Evolutionary conservation across 2,113 vertebrate genomes (phyloP), one percentile per base, ranked within the genome.

Genomic region (Acanthisitta chloris): DNA sequence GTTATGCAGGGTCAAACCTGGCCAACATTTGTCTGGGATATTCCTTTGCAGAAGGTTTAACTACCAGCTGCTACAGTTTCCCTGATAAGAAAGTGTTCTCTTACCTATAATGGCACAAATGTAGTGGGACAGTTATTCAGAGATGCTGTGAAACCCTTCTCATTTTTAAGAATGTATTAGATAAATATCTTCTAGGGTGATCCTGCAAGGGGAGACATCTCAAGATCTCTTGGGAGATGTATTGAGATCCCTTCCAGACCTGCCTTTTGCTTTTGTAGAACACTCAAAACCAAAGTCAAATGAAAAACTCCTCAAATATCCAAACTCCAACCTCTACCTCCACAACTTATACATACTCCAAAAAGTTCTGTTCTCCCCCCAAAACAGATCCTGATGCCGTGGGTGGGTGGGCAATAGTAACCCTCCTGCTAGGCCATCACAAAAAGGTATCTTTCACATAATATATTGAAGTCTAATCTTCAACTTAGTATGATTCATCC

Each of bases 41-140:
- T 61, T 74, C 73, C 83, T 91, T 76, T 92, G 67, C 64, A 78
- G 55, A 77, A 94, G 34, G 29, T 90, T 92, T 78, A 90, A 88
- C 49, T 81, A 66, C 33, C 76, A 83, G 34, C 76, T 78, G 61
- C 82, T 95, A 66, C 18, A 73, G 55, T 88, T 96, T 88, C 88
- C 43, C 86, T 64, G 88, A 95, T 92, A 94, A 91, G 64, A 20
- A 78, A 66, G 88, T 67, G 72, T 81, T 90, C 62, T 88, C 95
- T 96, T 95, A 94, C 91, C 65, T 48, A 46, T 54, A 90, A 78
- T 15, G 48, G 79, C 58, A 70, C 0, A 0, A 61, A 29, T n/a
- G 14, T 38, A 76, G 61, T 3, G 3, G 33, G 49, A 57, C 36
- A 45, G 25, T 67, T 88, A 62, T 54, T 86, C 45, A 72, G 49